Conservation (phyloP, 2,888 invertebrate genomes). For the Hemithea aestivaria region DNA sequence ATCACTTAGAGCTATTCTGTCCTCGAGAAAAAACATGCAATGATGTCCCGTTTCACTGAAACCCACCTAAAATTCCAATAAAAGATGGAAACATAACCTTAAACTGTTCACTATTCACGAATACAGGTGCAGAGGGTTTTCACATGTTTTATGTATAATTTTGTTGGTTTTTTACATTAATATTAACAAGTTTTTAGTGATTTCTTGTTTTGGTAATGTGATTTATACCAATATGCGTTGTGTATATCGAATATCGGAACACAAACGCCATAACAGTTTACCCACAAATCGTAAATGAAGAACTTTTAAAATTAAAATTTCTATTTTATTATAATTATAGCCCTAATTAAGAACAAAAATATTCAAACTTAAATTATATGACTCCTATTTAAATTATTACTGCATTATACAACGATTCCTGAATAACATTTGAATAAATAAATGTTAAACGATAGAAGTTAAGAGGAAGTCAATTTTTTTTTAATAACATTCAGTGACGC, state of each 20-base stretch:
- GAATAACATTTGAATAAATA: no score
- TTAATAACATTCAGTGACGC: no score
- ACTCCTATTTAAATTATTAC: no score
- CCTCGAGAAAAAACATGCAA: constrained; percentile 54
- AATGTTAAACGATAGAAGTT: no score
- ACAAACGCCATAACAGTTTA: constrained; percentile 77
- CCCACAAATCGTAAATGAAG: constrained; percentile 30
- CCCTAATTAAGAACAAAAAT: no score
- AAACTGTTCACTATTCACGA: constrained; percentile 43
- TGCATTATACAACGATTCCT: no score
- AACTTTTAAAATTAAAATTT: constrained; percentile 19
- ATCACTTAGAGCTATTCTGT: constrained; percentile 54
- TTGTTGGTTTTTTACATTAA: constrained; percentile 30
- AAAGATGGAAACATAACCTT: constrained; percentile 81
- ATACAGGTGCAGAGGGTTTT: constrained; percentile 20
- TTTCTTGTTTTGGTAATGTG: constrained; percentile 33
- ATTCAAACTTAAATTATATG: no score
- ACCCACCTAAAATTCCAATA: constrained; percentile 86
- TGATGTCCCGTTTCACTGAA: constrained; percentile 53
- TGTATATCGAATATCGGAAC: constrained; percentile 51
- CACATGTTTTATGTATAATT: constrained; percentile 32
- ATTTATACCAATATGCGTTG: constrained; percentile 67
- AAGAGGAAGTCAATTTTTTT: no score
- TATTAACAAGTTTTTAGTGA: constrained; percentile 28
- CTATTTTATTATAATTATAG: background rate